phyloP scores from a whole-genome alignment of 2,888 invertebrate genomes.

The Zygaena filipendulae region DNA sequence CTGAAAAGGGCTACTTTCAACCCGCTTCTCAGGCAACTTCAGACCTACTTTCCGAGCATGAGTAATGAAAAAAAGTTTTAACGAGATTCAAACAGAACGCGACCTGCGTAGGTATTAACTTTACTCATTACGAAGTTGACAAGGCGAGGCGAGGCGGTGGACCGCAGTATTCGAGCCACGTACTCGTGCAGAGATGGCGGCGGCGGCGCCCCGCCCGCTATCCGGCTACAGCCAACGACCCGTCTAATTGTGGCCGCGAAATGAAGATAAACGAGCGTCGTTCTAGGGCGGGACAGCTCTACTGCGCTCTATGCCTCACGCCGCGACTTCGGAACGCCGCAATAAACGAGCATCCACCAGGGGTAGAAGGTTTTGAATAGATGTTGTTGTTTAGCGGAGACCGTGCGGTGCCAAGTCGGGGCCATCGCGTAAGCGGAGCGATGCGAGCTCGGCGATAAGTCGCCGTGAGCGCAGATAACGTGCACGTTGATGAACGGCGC shows the following conservation, averaged over 20 bases:
- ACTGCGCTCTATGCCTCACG: constrained; percentile 32
- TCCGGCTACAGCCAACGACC: constrained; percentile 70
- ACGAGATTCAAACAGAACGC: constrained; percentile 50
- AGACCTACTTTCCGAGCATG: too few relatives aligned
- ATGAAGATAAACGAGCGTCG: constrained; percentile 77
- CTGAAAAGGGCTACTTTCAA: too few relatives aligned
- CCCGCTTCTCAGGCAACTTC: too few relatives aligned
- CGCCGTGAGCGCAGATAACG: constrained; percentile 63
- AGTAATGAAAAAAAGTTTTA: constrained; percentile 51
- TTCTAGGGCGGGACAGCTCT: constrained; percentile 68
- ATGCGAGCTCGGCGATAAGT: constrained; percentile 50
- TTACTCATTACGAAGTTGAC: constrained; percentile 69
- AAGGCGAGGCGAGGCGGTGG: constrained; percentile 37
- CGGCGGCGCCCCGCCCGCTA: constrained; percentile 20
- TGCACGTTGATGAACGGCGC: constrained; percentile 55
- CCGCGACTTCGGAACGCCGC: too few relatives aligned
- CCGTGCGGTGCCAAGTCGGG: constrained; percentile 18
- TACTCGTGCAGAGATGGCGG: constrained; percentile 34
- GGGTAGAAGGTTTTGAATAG: constrained; percentile 26
- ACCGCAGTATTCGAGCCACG: constrained; percentile 58
- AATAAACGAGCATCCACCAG: constrained; percentile 41
- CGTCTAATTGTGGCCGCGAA: constrained; percentile 76
- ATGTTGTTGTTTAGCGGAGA: constrained; percentile 38
- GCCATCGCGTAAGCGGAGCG: constrained; percentile 22
- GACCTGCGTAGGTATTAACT: constrained; percentile 62